Conservation (phyloP, 1,140 invertebrate genomes). For the Achatina immaculata region DNA sequence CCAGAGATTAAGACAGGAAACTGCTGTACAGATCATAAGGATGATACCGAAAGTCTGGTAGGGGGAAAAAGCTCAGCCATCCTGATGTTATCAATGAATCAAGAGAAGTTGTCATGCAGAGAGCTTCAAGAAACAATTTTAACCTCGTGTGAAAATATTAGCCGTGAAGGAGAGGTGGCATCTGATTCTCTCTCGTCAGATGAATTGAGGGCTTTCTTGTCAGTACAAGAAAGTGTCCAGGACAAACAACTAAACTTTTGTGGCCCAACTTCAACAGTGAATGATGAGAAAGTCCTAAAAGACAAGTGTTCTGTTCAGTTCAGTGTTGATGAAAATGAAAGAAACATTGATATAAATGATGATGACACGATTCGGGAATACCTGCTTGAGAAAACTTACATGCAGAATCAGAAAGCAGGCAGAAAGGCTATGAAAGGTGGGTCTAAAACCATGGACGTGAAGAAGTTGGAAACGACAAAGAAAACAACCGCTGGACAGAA, state of each 20-base stretch:
- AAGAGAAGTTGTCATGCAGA: too few species aligned
- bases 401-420: not conserved
- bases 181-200: too few species aligned
- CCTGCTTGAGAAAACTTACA: not conserved
- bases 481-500: not conserved
- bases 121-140: not conserved
- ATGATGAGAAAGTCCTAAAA: not conserved
- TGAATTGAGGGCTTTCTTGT: too few species aligned
- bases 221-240: too few species aligned
- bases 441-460: not conserved
- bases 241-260: too few species aligned
- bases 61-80: too few species aligned
- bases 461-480: not conserved
- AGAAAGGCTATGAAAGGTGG: not conserved
- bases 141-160: not conserved
- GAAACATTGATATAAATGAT: not conserved
- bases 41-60: too few species aligned
- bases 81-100: not conserved
- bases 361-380: not conserved
- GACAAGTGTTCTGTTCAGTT: not conserved
- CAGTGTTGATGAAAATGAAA: not conserved
- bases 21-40: not conserved
- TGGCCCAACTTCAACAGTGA: too few species aligned
- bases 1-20: not conserved
- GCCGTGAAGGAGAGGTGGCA: not conserved